Base-by-base conservation (phyloP, 2,888 invertebrate species). In the Brenthis ino region DNA sequence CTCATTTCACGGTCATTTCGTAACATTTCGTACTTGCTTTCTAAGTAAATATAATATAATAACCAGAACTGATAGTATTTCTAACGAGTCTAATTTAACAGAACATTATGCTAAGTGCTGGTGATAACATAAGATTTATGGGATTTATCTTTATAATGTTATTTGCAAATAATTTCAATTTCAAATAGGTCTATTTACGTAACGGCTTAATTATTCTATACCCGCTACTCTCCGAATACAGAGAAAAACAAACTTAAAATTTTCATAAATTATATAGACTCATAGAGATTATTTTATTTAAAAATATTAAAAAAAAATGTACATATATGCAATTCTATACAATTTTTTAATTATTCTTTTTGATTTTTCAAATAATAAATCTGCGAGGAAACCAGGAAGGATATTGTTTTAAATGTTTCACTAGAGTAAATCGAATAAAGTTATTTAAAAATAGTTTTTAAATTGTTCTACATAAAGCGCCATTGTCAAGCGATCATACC, bases 1-100 rank as follows among this genome's bases (percentile, higher is more conserved):
- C 72, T 85, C 81, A 86, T 87, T 89, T 90, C 88, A 90, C 87
- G 89, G 89, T 84, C 86, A 85, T 90, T 90, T 88, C 85, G 85
- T 88, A 88, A 89, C 82, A 83, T 88, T 88, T 86, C 85, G 86
- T 80, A 68, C 51, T 43, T 81, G 81, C 37, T 63, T 63, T 66
- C 65, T 78, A 75, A 76, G 81, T 85, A 84, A 84, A 86, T 83
- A 84, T 82, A 84, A 84, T 82, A 84, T 78, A 77, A 72, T 68
- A 63, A 53, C 24, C 65, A 66, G 69, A 20, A 33, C 16, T 47
- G 47, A 54, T 53, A 61, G n/a, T 43, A 43, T 61, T 24, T 20
- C n/a, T 16, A 56, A 63, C 20, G 20, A 24, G 37, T 43, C 56
- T 63, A 55, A 63, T 43, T 61, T 61, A 37, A 61, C 20, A 33